Evolutionary conservation across 2,113 vertebrate species (phyloP).

Genomic region (Crocuta crocuta): DNA sequence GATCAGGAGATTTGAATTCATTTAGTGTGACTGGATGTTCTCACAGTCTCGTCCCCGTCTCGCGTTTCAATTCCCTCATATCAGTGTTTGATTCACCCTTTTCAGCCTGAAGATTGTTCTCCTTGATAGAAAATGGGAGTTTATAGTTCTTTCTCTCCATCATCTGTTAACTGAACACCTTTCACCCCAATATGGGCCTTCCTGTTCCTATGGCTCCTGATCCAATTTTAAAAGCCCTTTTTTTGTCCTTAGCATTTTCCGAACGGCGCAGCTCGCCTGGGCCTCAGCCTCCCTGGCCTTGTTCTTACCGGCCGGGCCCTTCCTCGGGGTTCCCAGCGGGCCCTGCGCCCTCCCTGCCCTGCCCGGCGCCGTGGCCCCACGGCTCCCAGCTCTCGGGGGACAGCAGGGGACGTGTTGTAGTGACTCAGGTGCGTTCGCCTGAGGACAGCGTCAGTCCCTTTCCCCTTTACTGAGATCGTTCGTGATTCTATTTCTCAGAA

Average conservation of each 20-base stretch:
- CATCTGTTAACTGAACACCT: conserved; percentile 59
- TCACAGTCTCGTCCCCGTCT: conserved; percentile 27
- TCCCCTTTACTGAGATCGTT: neutral
- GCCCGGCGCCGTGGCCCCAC: neutral
- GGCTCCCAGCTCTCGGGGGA: neutral
- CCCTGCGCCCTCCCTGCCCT: neutral
- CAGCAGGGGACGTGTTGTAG: fast-evolving
- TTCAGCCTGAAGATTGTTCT: conserved; percentile 65
- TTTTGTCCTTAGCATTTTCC: conserved; percentile 16
- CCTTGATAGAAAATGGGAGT: conserved; percentile 56
- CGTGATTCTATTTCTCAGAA: neutral
- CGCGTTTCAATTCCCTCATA: conserved; percentile 52
- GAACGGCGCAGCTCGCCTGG: neutral
- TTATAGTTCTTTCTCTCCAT: conserved; percentile 46
- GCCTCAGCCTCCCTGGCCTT: neutral
- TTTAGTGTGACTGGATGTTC: conserved; percentile 47
- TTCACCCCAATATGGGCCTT: conserved; percentile 61
- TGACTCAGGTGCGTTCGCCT: neutral
- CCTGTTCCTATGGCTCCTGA: conserved; percentile 35
- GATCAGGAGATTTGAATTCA: conserved; percentile 61
- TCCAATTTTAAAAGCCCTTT: conserved; percentile 56
- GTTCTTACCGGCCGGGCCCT: neutral
- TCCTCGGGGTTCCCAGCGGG: neutral
- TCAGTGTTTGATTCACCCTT: conserved; percentile 35
- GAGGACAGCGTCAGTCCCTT: neutral